Percentiles rank a stretch among this genome's conserved stretches.
phyloP scores from a whole-genome alignment of 2,888 invertebrate genomes.

The Drosophila mercatorum region DNA sequence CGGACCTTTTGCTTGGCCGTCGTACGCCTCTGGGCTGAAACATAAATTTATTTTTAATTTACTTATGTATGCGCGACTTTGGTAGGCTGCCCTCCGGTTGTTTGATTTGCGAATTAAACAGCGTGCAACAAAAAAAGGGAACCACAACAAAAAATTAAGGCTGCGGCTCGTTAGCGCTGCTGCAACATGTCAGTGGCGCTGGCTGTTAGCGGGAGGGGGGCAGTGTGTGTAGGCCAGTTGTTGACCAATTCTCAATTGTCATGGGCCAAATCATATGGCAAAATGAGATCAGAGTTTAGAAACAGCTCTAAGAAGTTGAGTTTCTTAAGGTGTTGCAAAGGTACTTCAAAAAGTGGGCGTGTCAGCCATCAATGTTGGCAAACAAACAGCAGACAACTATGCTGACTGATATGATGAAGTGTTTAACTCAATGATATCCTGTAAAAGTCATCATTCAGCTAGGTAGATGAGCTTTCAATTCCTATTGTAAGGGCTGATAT shows the following conservation, averaged over 20 bases:
- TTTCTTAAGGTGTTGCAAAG: neutral
- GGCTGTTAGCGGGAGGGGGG: neutral
- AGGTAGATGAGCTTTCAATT: neutral
- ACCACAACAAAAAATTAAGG: slow-evolving; percentile 5
- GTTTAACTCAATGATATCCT: neutral
- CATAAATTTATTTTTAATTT: slow-evolving; percentile 80
- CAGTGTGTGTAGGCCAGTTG: neutral
- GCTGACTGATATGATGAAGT: neutral
- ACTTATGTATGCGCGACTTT: slow-evolving; percentile 75
- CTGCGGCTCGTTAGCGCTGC: slow-evolving; percentile 54
- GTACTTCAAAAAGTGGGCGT: slow-evolving; percentile 44
- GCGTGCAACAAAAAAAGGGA: slow-evolving; percentile 32
- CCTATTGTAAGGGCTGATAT: too few relatives aligned
- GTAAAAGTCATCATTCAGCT: neutral
- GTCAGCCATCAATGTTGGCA: slow-evolving; percentile 55
- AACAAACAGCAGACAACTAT: neutral
- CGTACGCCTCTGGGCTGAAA: slow-evolving; percentile 60
- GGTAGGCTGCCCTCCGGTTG: slow-evolving; percentile 70
- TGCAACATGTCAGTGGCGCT: neutral
- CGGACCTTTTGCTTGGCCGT: slow-evolving; percentile 10
- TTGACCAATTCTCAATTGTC: slow-evolving; percentile 45
- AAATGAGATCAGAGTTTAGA: slow-evolving; percentile 63
- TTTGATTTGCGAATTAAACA: slow-evolving; percentile 79
- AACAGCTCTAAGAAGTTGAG: slow-evolving; percentile 21
- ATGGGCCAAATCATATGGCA: slow-evolving; percentile 25